These are phyloP conservation scores for Hirudinaria manillensis DNA, from an alignment of 2,888 invertebrate species.

Conservation along the genomic window DNA sequence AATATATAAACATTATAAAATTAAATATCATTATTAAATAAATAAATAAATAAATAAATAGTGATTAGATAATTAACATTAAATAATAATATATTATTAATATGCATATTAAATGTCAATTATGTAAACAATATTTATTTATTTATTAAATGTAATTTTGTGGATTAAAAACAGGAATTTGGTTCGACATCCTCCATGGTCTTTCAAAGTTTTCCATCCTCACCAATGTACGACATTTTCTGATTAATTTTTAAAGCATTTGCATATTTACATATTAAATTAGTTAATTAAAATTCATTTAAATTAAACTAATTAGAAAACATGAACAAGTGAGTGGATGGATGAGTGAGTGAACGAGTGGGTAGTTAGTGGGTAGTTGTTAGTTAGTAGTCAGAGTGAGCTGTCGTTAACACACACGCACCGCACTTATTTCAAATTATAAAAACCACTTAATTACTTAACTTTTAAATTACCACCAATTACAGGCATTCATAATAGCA, in stretches of 20 bases:
- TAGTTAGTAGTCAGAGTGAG: too few species aligned
- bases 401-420: too few species aligned
- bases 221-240: constrained; percentile 70
- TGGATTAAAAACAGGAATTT: constrained; percentile 59
- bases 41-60: constrained; percentile 34
- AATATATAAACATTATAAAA: background rate
- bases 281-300: background rate
- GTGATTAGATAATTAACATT: too few species aligned
- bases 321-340: too few species aligned
- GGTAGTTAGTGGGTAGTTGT: too few species aligned
- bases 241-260: constrained; percentile 39
- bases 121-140: background rate
- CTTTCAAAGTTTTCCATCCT: constrained; percentile 86
- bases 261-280: background rate
- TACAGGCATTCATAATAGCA: constrained; percentile 89
- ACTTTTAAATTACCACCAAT: background rate
- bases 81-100: too few species aligned
- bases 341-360: too few species aligned
- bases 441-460: background rate
- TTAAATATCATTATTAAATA: background rate
- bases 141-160: too few species aligned
- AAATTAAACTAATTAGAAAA: too few species aligned
- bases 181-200: constrained; percentile 86
- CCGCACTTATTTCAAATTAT: too few species aligned
- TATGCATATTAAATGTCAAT: background rate